Conservation (phyloP, 2,797 vertebrate genomes). For the Adrianichthys oophorus region DNA sequence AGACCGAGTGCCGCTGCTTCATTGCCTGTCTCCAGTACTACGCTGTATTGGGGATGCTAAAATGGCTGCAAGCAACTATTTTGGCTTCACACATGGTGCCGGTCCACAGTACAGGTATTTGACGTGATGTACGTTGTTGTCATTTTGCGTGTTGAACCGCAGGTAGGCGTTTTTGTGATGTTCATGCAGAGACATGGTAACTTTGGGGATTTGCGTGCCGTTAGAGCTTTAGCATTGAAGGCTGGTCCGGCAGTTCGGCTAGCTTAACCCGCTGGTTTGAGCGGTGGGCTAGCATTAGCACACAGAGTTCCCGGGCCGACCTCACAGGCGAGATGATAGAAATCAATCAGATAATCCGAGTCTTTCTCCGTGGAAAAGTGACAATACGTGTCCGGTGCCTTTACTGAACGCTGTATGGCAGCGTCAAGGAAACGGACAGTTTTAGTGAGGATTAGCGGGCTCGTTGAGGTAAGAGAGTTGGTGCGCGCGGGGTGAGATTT, state of each 20-base stretch:
- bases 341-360: no score
- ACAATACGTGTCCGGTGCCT: not conserved
- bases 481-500: constrained; percentile 10
- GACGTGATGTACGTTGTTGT: constrained; percentile 20
- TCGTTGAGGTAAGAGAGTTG: not conserved
- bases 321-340: constrained; percentile 5
- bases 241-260: constrained; percentile 14
- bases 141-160: constrained; percentile 2
- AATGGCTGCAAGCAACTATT: constrained; percentile 86
- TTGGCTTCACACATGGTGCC: constrained; percentile 77
- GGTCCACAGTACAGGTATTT: constrained; percentile 83
- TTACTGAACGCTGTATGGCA: no score
- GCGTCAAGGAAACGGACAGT: not conserved
- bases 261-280: constrained; percentile 41
- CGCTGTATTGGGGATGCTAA: constrained; percentile 72
- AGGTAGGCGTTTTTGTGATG: not conserved
- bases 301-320: constrained; percentile 46
- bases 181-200: not conserved
- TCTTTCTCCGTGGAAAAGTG: not conserved
- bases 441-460: not conserved
- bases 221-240: constrained; percentile 6
- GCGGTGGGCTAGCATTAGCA: constrained; percentile 50
- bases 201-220: not conserved
- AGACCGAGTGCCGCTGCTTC: not conserved
- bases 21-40: constrained; percentile 28